Percentiles rank a stretch among this genome's conserved stretches.
Conservation (phyloP, 2,797 vertebrate species). For the Takifugu rubripes region DNA sequence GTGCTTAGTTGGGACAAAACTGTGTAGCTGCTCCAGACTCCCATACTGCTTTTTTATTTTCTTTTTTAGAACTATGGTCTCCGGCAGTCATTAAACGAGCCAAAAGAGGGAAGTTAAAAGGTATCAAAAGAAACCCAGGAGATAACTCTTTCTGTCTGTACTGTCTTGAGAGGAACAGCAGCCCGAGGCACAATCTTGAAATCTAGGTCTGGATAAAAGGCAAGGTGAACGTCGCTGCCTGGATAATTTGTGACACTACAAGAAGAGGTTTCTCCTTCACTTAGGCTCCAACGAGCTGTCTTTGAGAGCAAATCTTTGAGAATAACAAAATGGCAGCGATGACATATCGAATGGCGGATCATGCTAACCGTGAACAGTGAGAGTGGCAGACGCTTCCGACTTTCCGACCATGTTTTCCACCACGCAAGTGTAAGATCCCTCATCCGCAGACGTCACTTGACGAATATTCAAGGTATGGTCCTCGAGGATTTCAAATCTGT, state of each 20-base stretch:
- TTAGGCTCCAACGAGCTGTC: conserved; percentile 15
- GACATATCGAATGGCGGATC: conserved; percentile 18
- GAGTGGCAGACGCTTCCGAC: conserved; percentile 89
- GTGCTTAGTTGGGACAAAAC: conserved; percentile 28
- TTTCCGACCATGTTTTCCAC: conserved; percentile 99
- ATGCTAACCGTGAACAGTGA: conserved; percentile 92
- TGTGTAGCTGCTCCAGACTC: conserved; percentile 23
- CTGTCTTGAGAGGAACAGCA: conserved; percentile 12
- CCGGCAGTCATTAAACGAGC: conserved; percentile 20
- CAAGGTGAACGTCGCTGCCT: conserved; percentile 22
- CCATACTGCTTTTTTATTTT: conserved; percentile 5
- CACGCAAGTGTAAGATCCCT: conserved; percentile 93
- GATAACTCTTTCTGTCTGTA: conserved; percentile 11
- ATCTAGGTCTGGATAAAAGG: conserved; percentile 20
- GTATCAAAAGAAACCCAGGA: not conserved
- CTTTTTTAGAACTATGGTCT: conserved; percentile 15
- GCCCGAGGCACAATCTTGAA: conserved; percentile 12
- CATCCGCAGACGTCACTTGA: conserved; percentile 86
- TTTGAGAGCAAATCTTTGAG: conserved; percentile 8
- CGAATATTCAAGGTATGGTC: conserved; percentile 94
- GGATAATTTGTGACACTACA: conserved; percentile 32
- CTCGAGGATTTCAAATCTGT: conserved; percentile 92
- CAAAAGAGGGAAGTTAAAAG: conserved; percentile 9
- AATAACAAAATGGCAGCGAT: conserved; percentile 1
- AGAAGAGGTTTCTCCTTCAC: conserved; percentile 14